phyloP scores from a whole-genome alignment of 1,140 invertebrate genomes.

The Drosophila sturtevanti region DNA sequence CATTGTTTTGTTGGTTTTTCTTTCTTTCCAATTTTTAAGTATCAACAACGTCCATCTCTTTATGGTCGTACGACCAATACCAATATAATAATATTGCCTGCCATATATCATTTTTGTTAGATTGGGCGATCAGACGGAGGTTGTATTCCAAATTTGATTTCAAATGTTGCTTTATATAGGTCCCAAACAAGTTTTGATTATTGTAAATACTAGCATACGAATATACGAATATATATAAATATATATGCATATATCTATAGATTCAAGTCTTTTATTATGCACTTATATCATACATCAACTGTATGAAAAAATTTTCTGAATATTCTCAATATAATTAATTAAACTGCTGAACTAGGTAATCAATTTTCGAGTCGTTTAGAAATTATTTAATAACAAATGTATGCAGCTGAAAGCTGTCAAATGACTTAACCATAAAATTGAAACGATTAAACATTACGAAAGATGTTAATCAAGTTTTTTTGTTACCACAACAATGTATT shows the following conservation, averaged over 20 bases:
- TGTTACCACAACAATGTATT: background rate
- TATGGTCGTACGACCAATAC: constrained; percentile 43
- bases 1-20: background rate
- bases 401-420: background rate
- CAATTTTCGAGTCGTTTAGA: background rate
- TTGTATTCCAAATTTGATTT: constrained; percentile 2
- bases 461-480: constrained; percentile 1
- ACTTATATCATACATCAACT: background rate
- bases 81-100: constrained; percentile 32
- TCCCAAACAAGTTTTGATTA: constrained; percentile 9
- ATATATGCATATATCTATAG: background rate
- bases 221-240: background rate
- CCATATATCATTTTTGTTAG: constrained; percentile 47
- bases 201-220: background rate
- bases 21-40: constrained; percentile 23
- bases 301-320: background rate
- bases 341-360: background rate
- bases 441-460: background rate
- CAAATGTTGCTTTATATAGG: background rate
- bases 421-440: background rate
- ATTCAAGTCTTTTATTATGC: background rate
- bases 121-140: background rate
- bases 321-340: background rate
- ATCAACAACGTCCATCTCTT: constrained; percentile 52
- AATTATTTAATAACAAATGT: background rate